These are phyloP conservation scores for Rhinoraja longicauda DNA, from an alignment of 2,797 vertebrate species.

Conservation along the genomic window DNA sequence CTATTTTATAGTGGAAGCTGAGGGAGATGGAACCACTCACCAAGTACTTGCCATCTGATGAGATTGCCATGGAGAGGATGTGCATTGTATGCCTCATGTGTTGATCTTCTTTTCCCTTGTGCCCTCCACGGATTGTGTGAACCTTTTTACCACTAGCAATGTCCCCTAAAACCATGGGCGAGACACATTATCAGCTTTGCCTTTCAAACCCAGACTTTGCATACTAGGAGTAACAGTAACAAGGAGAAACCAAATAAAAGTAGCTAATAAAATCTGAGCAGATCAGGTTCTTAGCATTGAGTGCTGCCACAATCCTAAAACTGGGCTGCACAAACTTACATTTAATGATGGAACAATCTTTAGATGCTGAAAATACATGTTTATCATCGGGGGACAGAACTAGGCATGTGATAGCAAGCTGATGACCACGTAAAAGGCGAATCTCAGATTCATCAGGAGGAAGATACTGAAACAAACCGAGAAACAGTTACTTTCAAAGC, in stretches of 20 bases:
- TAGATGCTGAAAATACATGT: conserved; percentile 81
- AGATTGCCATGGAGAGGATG: conserved; percentile 82
- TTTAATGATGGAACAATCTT: conserved; percentile 92
- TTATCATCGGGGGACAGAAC: conserved; percentile 81
- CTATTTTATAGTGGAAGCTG: background rate
- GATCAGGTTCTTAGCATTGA: background rate
- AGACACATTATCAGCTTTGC: background rate
- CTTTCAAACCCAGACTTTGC: background rate
- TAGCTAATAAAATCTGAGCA: background rate
- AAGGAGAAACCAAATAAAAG: background rate
- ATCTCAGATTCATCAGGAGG: conserved; percentile 70
- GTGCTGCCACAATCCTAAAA: background rate
- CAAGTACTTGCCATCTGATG: conserved; percentile 87
- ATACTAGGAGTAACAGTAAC: background rate
- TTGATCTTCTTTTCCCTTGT: conserved; percentile 68
- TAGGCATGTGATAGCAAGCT: conserved; percentile 83
- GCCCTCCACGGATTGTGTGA: conserved; percentile 69
- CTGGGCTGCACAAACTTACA: conserved; percentile 61
- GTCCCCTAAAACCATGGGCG: conserved; percentile 65
- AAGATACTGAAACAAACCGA: conserved; percentile 59
- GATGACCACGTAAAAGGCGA: conserved; percentile 78
- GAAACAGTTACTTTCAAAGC: background rate
- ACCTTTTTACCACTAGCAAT: conserved; percentile 78
- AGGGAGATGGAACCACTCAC: conserved; percentile 54
- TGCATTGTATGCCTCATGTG: conserved; percentile 75